phyloP scores from a whole-genome alignment of 2,797 vertebrate species.

The Rhinatrema bivittatum region DNA sequence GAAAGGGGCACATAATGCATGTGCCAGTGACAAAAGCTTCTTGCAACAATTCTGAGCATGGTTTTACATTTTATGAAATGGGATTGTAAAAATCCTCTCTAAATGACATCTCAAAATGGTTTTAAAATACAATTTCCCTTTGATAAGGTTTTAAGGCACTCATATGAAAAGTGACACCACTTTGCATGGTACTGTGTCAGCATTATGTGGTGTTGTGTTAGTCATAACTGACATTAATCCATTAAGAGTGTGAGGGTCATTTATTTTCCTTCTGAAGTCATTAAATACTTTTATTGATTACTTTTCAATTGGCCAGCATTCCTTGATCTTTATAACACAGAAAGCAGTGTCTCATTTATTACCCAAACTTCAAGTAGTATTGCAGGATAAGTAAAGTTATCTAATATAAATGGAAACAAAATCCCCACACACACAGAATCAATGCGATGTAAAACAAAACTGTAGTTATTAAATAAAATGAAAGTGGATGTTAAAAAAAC shows the following conservation, averaged over 20 bases:
- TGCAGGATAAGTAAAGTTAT: too few relatives aligned
- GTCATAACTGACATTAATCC: constrained; percentile 53
- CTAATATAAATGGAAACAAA: too few relatives aligned
- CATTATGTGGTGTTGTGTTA: constrained; percentile 48
- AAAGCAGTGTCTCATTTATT: constrained; percentile 26
- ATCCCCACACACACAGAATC: too few relatives aligned
- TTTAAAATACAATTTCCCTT: constrained; percentile 58
- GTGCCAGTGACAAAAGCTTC: constrained; percentile 47
- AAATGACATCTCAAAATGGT: constrained; percentile 57
- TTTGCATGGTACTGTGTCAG: constrained; percentile 45
- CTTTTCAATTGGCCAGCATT: constrained; percentile 51
- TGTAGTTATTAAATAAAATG: too few relatives aligned
- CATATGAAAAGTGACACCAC: constrained; percentile 52
- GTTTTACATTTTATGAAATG: constrained; percentile 52
- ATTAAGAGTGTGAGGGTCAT: constrained; percentile 68
- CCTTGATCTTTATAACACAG: constrained; percentile 30
- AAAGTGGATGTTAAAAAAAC: too few relatives aligned
- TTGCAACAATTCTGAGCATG: constrained; percentile 49
- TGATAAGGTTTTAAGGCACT: constrained; percentile 58
- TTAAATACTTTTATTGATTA: constrained; percentile 70
- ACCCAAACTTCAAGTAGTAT: constrained; percentile 29
- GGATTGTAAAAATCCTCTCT: constrained; percentile 59
- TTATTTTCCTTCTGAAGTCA: constrained; percentile 63
- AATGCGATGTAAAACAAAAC: too few relatives aligned
- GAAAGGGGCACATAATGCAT: constrained; percentile 27